Evolutionary conservation across 1,140 invertebrate genomes (phyloP).

Genomic region (Pseudomyrmex pallidus): DNA sequence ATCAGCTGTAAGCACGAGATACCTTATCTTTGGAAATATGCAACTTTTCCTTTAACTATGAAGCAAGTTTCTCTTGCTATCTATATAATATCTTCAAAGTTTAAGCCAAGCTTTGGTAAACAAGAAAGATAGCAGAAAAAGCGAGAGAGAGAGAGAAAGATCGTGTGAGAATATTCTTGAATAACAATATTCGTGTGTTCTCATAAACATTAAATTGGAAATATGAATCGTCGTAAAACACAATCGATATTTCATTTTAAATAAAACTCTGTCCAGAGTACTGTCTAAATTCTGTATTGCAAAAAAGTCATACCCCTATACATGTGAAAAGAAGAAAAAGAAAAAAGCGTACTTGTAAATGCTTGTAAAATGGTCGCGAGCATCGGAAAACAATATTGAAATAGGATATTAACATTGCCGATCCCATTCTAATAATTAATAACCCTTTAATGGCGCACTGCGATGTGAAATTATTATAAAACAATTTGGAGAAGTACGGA

Average conservation of each 20-base stretch:
- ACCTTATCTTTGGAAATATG: constrained; percentile 38
- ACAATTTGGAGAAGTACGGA: constrained; percentile 18
- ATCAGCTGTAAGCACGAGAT: constrained; percentile 1
- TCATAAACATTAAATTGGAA: neutral
- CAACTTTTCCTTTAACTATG: constrained; percentile 32
- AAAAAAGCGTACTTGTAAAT: neutral
- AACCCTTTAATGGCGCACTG: constrained; percentile 2
- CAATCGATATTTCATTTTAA: constrained; percentile 16
- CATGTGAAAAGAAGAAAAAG: neutral
- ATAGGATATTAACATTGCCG: constrained; percentile 17
- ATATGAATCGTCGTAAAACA: neutral
- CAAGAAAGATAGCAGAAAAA: constrained; percentile 10
- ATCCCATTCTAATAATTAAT: constrained; percentile 31
- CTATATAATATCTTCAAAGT: constrained; percentile 27
- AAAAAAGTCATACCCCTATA: neutral
- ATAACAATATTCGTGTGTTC: neutral
- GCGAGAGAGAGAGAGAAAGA: neutral
- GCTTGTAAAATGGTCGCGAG: neutral
- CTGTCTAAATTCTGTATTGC: neutral
- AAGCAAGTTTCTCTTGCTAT: neutral
- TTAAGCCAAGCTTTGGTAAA: neutral
- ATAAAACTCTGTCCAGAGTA: constrained; percentile 28
- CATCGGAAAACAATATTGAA: constrained; percentile 12
- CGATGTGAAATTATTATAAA: neutral
- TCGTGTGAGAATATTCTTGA: neutral